phyloP scores from a whole-genome alignment of 2,888 invertebrate species.

The Alsophila aescularia region DNA sequence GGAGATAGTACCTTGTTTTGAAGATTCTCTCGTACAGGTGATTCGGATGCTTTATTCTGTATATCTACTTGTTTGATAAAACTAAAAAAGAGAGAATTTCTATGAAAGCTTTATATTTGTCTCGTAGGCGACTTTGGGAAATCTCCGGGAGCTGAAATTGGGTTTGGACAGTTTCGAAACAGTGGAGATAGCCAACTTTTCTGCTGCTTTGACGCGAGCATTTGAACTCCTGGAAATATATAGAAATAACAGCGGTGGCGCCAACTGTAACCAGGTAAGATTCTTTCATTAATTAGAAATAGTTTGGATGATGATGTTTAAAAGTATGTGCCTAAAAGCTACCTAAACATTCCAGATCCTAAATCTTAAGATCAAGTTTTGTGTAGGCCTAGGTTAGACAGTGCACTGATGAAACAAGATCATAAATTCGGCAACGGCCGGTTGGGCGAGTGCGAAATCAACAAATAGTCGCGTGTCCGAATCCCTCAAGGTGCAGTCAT shows the following conservation, averaged over 20 bases:
- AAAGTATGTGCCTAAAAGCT: no score
- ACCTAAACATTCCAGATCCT: no score
- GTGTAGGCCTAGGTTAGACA: no score
- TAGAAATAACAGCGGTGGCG: conserved; percentile 86
- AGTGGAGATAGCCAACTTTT: conserved; percentile 96
- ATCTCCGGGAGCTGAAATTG: conserved; percentile 92
- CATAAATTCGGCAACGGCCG: no score
- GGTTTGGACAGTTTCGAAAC: conserved; percentile 91
- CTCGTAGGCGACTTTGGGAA: conserved; percentile 92
- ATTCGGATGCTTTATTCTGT: not conserved
- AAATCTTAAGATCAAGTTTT: no score
- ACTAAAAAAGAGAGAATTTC: not conserved
- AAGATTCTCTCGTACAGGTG: conserved; percentile 95
- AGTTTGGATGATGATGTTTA: no score
- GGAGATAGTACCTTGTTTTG: conserved; percentile 94
- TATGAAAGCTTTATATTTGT: conserved; percentile 23
- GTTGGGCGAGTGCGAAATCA: no score
- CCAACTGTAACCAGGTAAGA: conserved; percentile 84
- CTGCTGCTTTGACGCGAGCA: conserved; percentile 93
- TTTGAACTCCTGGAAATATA: conserved; percentile 92
- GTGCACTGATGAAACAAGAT: no score
- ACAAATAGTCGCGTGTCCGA: no score
- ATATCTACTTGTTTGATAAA: not conserved
- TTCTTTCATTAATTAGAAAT: no score
- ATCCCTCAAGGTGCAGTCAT: no score